Evolutionary conservation across 2,888 invertebrate species (phyloP).

Genomic region (Melipona bicolor): DNA sequence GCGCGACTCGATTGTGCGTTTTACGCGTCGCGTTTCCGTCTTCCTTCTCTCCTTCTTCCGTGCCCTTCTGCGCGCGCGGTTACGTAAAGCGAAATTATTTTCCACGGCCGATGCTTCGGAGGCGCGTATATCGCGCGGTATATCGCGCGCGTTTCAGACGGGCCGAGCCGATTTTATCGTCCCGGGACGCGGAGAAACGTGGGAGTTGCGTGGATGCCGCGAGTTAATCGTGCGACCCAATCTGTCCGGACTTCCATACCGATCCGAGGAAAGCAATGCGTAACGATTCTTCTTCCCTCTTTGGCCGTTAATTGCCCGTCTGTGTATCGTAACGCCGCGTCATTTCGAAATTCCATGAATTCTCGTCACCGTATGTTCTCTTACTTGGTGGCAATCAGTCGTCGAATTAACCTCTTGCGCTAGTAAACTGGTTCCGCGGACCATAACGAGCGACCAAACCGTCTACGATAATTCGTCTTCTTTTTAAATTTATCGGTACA

Average conservation of each 20-base stretch:
- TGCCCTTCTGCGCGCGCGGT: slow-evolving; percentile 7
- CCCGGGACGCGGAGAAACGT: slow-evolving; percentile 57
- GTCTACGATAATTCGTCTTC: too few species aligned
- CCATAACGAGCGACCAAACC: too few species aligned
- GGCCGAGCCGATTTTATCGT: slow-evolving; percentile 62
- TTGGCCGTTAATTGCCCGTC: neutral
- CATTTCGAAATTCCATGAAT: neutral
- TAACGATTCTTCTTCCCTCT: slow-evolving; percentile 24
- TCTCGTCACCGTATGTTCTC: too few species aligned
- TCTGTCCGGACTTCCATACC: slow-evolving; percentile 40
- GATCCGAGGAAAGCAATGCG: slow-evolving; percentile 35
- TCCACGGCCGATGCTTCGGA: slow-evolving; percentile 61
- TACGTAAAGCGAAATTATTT: slow-evolving; percentile 69
- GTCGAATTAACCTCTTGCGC: too few species aligned
- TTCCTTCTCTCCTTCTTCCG: slow-evolving; percentile 1
- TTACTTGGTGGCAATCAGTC: too few species aligned
- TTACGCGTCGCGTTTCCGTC: slow-evolving; percentile 32
- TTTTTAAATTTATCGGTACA: too few species aligned
- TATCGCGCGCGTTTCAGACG: slow-evolving; percentile 39
- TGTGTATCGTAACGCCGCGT: neutral
- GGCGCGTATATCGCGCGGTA: slow-evolving; percentile 40
- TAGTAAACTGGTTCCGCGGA: too few species aligned
- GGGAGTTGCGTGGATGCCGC: slow-evolving; percentile 63
- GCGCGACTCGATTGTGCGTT: slow-evolving; percentile 26
- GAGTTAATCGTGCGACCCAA: slow-evolving; percentile 63